Evolutionary conservation across 2,888 invertebrate genomes (phyloP).

Genomic region (Ischnura elegans): DNA sequence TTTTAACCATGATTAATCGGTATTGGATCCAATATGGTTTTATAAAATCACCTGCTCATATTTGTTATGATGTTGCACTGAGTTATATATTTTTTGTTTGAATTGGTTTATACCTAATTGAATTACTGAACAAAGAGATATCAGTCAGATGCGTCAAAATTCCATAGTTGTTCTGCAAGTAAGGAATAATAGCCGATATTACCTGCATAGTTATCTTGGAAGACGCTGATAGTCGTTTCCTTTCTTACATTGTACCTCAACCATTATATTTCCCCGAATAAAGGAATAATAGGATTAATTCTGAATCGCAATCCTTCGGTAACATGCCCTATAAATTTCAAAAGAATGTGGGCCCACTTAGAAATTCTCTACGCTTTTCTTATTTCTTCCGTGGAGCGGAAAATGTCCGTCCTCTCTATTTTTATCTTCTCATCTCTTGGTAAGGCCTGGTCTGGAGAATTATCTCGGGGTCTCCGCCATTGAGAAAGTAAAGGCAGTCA

Average conservation of each 20-base stretch:
- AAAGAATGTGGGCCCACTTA: background rate
- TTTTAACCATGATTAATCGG: too few species aligned
- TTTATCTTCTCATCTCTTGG: background rate
- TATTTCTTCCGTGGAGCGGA: background rate
- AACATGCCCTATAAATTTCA: background rate
- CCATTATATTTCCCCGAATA: too few species aligned
- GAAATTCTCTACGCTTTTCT: background rate
- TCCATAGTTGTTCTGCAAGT: too few species aligned
- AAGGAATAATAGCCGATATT: too few species aligned
- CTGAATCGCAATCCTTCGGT: background rate
- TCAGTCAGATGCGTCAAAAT: background rate
- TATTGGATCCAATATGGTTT: too few species aligned
- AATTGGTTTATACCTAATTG: too few species aligned
- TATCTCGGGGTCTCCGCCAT: slow-evolving; percentile 35
- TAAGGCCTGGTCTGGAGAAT: background rate
- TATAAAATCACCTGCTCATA: too few species aligned
- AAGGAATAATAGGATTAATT: background rate
- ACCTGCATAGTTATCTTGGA: too few species aligned
- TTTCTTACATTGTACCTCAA: too few species aligned
- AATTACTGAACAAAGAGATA: background rate
- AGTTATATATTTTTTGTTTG: too few species aligned
- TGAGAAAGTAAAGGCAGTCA: slow-evolving; percentile 34
- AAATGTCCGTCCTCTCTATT: background rate
- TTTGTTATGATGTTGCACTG: too few species aligned
- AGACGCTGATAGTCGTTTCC: too few species aligned